phyloP scores from a whole-genome alignment of 1,140 invertebrate genomes.

The Apis laboriosa region DNA sequence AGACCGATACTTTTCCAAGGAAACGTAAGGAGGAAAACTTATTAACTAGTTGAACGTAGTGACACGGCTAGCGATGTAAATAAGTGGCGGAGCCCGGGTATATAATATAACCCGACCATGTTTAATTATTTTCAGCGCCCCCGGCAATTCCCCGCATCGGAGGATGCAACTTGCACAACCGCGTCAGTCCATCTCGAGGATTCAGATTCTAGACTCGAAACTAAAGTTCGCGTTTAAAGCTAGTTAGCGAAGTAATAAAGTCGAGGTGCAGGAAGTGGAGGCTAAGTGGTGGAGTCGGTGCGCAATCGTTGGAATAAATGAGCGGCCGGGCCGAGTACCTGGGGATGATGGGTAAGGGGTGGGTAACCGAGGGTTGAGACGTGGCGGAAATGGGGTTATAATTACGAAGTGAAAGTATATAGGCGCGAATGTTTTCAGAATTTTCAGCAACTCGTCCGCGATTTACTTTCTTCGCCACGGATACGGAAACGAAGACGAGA shows the following conservation, averaged over 20 bases:
- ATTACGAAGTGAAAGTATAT: slow-evolving; percentile 41
- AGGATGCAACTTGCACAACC: slow-evolving; percentile 9
- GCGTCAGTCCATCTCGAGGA: slow-evolving; percentile 14
- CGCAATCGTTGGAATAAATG: slow-evolving; percentile 48
- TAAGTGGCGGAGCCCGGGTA: not conserved
- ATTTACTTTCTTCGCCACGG: too few species aligned
- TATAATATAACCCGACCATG: not conserved
- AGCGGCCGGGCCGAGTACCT: not conserved
- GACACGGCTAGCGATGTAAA: not conserved
- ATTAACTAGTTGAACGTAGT: not conserved
- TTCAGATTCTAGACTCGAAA: slow-evolving; percentile 36
- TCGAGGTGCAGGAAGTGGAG: slow-evolving; percentile 40
- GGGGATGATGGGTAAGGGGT: not conserved
- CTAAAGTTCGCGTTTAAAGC: slow-evolving; percentile 51
- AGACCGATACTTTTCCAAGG: not conserved
- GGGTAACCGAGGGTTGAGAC: not conserved
- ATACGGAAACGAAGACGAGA: too few species aligned
- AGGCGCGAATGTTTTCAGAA: not conserved
- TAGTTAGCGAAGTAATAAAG: slow-evolving; percentile 52
- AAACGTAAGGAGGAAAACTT: not conserved
- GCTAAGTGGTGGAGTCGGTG: slow-evolving; percentile 46
- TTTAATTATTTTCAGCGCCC: slow-evolving; percentile 33
- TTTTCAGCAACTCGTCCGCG: not conserved
- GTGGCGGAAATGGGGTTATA: slow-evolving; percentile 23
- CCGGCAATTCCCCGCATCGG: not conserved